These are phyloP conservation scores for Mareca strepera DNA, from an alignment of 2,797 vertebrate species.

Conservation along the genomic window DNA sequence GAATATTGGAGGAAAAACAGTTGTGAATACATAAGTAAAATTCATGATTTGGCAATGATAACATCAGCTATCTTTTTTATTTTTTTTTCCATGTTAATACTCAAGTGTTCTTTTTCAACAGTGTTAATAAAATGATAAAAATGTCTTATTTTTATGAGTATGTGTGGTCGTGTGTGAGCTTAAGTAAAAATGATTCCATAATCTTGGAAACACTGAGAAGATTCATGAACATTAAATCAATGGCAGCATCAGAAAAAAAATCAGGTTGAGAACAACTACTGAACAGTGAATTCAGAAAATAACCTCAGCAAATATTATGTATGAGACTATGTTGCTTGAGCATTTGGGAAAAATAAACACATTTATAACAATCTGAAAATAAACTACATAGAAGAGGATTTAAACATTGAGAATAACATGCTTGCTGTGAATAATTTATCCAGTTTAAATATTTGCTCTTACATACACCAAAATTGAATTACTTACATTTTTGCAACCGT, in stretches of 20 bases:
- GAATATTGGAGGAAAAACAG: neutral
- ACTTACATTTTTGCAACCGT: neutral
- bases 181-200: neutral
- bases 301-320: neutral
- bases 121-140: neutral
- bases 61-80: neutral
- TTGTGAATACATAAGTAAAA: neutral
- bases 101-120: neutral
- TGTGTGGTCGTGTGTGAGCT: neutral
- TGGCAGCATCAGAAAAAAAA: neutral
- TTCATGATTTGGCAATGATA: neutral
- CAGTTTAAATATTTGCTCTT: conserved; percentile 34
- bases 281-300: neutral
- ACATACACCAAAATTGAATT: neutral
- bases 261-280: neutral
- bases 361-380: conserved; percentile 17
- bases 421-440: conserved; percentile 33
- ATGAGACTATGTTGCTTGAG: neutral
- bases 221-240: neutral
- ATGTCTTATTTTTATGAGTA: neutral
- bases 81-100: too few relatives aligned
- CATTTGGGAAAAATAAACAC: conserved; percentile 31
- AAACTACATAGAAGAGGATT: neutral
- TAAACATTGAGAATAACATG: conserved; percentile 10
- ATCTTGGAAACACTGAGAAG: neutral